Evolutionary conservation across 1,140 invertebrate species (phyloP), one percentile per base, ranked within the genome.

Genomic region (Papilio polyxenes): DNA sequence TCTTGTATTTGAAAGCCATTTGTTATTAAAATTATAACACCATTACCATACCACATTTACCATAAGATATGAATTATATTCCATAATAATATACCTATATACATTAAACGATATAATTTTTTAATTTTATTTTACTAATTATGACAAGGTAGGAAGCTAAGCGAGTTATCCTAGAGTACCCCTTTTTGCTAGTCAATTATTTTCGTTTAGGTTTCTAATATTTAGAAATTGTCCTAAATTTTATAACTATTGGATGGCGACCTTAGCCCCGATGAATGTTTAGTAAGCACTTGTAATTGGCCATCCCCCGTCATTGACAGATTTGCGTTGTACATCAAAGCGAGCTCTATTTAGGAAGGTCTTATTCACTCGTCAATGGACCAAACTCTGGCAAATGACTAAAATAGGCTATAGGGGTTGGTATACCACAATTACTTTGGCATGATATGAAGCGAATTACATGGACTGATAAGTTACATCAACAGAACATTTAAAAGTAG

Each of bases 281-380:
- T 72, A 37, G 13, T 72, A 72, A 72, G 65, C 31, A 72, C 65
- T 72, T 15, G 65, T 37, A 37, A 72, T 72, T 72, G 65, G 13
- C 31, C 23, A 31, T 11, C 31, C 31, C 65, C 13, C 65, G 65
- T 72, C 65, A 72, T 72, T 72, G 65, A 40, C 65, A 72, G 65
- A 72, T 72, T 37, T 72, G 65, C 65, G 11, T 37, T 72, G 65
- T 72, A 40, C 31, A 72, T 72, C 65, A 72, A 72, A 72, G 65
- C 31, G 31, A 72, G 11, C 65, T 10, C 4, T 3, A 13, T 72
- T 11, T 40, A 40, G 23, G 62, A 72, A 40, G 31, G 11, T 37
- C 65, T 72, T 72, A 72, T 72, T 72, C 11, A 72, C 31, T 31
- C 40, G 31, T 72, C 65, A 72, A 72, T 72, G 11, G 65, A 37